Base-by-base conservation (phyloP, 2,113 vertebrate species). In the Antigone vipio region DNA sequence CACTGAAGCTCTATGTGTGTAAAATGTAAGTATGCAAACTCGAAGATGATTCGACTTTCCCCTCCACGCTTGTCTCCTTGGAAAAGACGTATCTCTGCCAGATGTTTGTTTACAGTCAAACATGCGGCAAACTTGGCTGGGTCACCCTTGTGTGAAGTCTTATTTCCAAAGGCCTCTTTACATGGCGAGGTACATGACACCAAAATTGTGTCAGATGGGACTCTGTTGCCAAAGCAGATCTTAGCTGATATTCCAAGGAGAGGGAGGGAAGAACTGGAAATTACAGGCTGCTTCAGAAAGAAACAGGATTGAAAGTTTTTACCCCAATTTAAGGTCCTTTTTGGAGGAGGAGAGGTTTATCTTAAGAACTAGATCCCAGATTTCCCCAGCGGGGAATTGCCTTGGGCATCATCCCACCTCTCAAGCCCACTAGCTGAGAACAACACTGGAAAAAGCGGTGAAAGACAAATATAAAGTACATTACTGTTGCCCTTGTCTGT, bases 51-150 rank as follows among this genome's bases (percentile, higher is more conserved):
- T 86, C 47, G 32, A 0, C 77, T 78, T 86, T 19, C 50, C 38
- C 32, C 21, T 45, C 22, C 21, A 9, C 75, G 27, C 66, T 92
- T 35, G 9, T 78, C 73, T 91, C 86, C 40, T 68, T 91, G 64
- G 63, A 91, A 92, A 94, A 92, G 84, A 55, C 2, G 0, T 35
- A 24, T 89, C 72, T 91, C 59, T 71, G 79, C 86, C 91, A 71
- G 92, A 84, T 95, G 94, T 67, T 89, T 95, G 87, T 91, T 95
- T 95, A 87, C 60, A 81, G 76, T 85, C 80, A 91, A 84, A 85
- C 69, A 20, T 38, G 91, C 73, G 63, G 66, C 86, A 89, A 68
- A 67, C 63, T 35, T 89, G 76, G 52, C 91, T 92, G 80, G 80
- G 89, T 95, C 73, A 89, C 52, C 56, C 52, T 81, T 29, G 35